Percentiles rank a stretch among this genome's conserved stretches.
phyloP scores from a whole-genome alignment of 2,888 invertebrate species.

The Trichogramma dendrolimi region DNA sequence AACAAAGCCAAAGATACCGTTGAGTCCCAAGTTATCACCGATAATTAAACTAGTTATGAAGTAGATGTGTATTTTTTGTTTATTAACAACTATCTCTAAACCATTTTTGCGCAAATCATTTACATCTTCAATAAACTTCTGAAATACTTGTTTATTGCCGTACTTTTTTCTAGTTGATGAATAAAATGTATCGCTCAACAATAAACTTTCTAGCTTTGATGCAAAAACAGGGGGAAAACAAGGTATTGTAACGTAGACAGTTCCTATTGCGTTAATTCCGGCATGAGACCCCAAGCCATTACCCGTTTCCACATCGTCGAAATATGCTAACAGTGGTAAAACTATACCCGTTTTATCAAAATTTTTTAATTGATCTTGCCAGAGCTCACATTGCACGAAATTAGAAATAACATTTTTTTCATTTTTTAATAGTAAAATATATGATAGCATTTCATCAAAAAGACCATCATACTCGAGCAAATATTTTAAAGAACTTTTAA shows the following conservation, averaged over 20 bases:
- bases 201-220: constrained; percentile 17
- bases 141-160: constrained; percentile 9
- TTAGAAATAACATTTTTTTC: constrained; percentile 19
- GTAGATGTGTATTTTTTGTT: constrained; percentile 6
- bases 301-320: constrained; percentile 8
- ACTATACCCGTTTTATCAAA: constrained; percentile 15
- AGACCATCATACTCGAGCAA: constrained; percentile 12
- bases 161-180: constrained; percentile 14
- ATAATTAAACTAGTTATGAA: constrained; percentile 15
- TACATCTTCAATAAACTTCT: constrained; percentile 13
- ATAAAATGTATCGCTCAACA: constrained; percentile 2
- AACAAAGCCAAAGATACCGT: constrained; percentile 19
- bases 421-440: not conserved
- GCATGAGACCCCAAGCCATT: constrained; percentile 18
- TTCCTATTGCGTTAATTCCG: constrained; percentile 15
- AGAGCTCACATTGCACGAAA: constrained; percentile 25
- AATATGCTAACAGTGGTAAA: constrained; percentile 12
- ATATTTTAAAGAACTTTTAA: constrained; percentile 14
- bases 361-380: constrained; percentile 15
- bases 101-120: constrained; percentile 10
- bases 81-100: not conserved
- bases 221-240: constrained; percentile 5
- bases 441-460: not conserved
- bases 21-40: constrained; percentile 20
- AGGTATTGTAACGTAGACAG: constrained; percentile 14